Percentiles rank a stretch among this genome's conserved stretches.
These are phyloP conservation scores for Silurus meridionalis DNA, from an alignment of 2,113 vertebrate species.

Conservation along the genomic window DNA sequence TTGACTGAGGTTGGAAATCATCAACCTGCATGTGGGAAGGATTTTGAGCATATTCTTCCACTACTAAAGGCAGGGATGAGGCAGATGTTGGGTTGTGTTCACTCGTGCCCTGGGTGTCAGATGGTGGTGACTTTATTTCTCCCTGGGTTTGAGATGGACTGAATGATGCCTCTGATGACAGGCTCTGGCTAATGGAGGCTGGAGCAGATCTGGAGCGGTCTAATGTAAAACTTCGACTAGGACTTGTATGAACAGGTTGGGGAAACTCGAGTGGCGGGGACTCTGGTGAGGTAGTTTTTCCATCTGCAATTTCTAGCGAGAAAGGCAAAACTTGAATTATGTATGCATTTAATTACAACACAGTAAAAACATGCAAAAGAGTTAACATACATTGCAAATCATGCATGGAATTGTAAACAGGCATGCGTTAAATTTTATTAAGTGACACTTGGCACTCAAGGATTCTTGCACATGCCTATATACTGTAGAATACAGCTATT, in stretches of 20 bases:
- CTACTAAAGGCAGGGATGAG: conserved; percentile 17
- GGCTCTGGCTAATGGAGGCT: conserved; percentile 68
- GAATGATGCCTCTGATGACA: conserved; percentile 61
- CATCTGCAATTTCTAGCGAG: conserved; percentile 80
- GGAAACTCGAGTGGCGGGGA: conserved; percentile 80
- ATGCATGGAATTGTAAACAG: conserved; percentile 36
- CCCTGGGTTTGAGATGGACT: conserved; percentile 30
- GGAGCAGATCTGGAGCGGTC: conserved; percentile 74
- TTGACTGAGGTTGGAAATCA: conserved; percentile 34
- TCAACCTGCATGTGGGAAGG: conserved; percentile 9
- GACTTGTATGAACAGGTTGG: conserved; percentile 72
- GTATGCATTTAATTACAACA: neutral
- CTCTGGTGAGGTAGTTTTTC: conserved; percentile 98
- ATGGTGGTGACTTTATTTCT: conserved; percentile 21
- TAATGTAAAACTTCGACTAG: conserved; percentile 67
- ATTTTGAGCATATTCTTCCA: conserved; percentile 28
- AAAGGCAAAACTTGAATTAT: conserved; percentile 43
- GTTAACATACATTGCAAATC: conserved; percentile 30
- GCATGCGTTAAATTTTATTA: neutral
- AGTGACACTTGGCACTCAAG: neutral
- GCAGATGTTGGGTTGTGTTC: conserved; percentile 38
- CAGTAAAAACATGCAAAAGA: conserved; percentile 17
- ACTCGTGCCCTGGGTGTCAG: neutral
- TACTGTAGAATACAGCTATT: neutral
- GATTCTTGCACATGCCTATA: conserved; percentile 22